These are phyloP conservation scores for Candoia aspera DNA, from an alignment of 2,113 vertebrate species.

Conservation along the genomic window DNA sequence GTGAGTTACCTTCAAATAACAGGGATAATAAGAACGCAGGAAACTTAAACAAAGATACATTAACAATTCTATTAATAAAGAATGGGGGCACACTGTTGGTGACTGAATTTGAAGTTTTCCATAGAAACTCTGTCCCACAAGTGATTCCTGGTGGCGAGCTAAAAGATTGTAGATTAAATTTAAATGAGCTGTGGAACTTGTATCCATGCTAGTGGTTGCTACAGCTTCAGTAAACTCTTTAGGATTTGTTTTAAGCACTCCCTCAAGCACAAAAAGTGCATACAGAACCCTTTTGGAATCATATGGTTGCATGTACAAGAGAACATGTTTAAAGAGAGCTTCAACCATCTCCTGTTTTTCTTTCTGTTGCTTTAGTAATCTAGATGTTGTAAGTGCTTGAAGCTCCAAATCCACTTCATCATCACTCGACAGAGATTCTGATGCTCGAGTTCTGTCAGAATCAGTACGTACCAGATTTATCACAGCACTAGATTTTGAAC, in stretches of 20 bases:
- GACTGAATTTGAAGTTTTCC: conserved; percentile 81
- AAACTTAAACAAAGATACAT: conserved; percentile 89
- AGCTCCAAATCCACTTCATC: conserved; percentile 89
- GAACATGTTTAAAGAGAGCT: conserved; percentile 87
- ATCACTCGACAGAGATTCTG: conserved; percentile 92
- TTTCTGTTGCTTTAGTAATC: conserved; percentile 81
- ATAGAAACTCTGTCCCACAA: conserved; percentile 88
- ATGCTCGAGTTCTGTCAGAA: conserved; percentile 90
- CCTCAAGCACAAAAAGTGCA: conserved; percentile 88
- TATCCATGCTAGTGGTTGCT: conserved; percentile 85
- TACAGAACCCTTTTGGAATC: conserved; percentile 87
- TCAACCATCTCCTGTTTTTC: conserved; percentile 83
- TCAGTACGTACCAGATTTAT: conserved; percentile 75
- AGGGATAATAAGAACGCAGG: conserved; percentile 90
- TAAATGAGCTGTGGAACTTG: conserved; percentile 88
- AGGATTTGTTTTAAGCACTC: conserved; percentile 88
- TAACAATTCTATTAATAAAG: conserved; percentile 88
- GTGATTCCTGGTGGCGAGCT: conserved; percentile 91
- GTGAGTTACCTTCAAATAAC: conserved; percentile 80
- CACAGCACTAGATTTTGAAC: conserved; percentile 16
- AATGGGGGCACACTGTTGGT: conserved; percentile 77
- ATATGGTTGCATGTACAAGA: conserved; percentile 87
- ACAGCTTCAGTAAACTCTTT: conserved; percentile 88
- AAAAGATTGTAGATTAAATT: conserved; percentile 93
- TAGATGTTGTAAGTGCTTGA: conserved; percentile 80